phyloP scores from a whole-genome alignment of 2,888 invertebrate genomes.

The Pristionchus arcanus region DNA sequence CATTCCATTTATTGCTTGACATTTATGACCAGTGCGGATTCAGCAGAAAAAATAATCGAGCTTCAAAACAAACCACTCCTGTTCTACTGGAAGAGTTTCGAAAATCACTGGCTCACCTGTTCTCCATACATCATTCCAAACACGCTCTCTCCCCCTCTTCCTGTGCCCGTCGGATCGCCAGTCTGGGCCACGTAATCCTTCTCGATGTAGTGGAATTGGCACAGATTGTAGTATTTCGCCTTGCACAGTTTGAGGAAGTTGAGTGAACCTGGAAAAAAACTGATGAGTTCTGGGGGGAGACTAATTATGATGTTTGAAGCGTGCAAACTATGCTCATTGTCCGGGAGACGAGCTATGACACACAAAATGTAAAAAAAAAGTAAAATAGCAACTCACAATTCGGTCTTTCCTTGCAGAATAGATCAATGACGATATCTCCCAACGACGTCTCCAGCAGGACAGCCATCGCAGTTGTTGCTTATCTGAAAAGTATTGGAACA shows the following conservation, averaged over 20 bases:
- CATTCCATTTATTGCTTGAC: too few relatives aligned
- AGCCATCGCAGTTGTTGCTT: slow-evolving; percentile 85
- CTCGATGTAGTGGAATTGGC: slow-evolving; percentile 93
- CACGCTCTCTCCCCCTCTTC: slow-evolving; percentile 88
- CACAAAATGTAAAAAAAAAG: too few relatives aligned
- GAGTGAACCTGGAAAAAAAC: slow-evolving; percentile 85
- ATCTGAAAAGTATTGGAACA: too few relatives aligned
- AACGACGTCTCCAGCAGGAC: slow-evolving; percentile 97
- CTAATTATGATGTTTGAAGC: too few relatives aligned
- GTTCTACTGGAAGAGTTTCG: too few relatives aligned
- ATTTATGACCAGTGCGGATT: too few relatives aligned
- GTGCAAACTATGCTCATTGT: too few relatives aligned
- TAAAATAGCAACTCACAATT: slow-evolving; percentile 60
- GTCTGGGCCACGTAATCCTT: slow-evolving; percentile 96
- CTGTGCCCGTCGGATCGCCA: slow-evolving; percentile 94
- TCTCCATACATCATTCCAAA: slow-evolving; percentile 67
- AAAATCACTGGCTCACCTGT: slow-evolving; percentile 57
- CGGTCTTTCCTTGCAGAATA: slow-evolving; percentile 90
- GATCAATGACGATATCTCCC: slow-evolving; percentile 95
- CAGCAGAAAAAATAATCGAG: too few relatives aligned
- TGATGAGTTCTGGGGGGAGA: too few relatives aligned
- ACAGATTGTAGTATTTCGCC: slow-evolving; percentile 97
- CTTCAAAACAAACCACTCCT: too few relatives aligned
- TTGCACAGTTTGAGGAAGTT: slow-evolving; percentile 98
- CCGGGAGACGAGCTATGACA: too few relatives aligned